Base-by-base conservation (phyloP, 2,888 invertebrate genomes). In the Tuberolachnus salignus region DNA sequence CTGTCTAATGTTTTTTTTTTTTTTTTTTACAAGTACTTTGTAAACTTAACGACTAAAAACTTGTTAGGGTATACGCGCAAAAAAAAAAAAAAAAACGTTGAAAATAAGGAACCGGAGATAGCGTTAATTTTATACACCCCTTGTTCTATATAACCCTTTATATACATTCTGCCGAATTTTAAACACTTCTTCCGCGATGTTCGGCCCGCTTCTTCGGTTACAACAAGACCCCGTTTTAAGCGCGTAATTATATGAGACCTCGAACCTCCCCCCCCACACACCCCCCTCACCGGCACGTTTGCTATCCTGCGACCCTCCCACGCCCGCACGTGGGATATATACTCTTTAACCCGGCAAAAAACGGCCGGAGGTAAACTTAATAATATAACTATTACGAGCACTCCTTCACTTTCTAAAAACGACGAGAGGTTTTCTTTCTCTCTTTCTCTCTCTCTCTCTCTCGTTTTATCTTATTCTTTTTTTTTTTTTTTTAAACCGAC, bases 91-190 rank as follows among this genome's bases (percentile, higher is more conserved):
- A 55, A 67, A 16, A 67, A 67, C 69, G 59, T 59, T 42, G 69
- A 69, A 69, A 69, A 69, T 69, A 69, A 78, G 78, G 69, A 78
- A 78, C 78, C 69, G 78, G 78, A 78, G 78, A 78, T 78, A 78
- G 69, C 78, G 69, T 69, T 78, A 78, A 78, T 78, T 78, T 78
- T 78, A 78, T 69, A 78, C 78, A 78, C 69, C 67, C 67, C 78
- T 69, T 51, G 19, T 67, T 34, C 66, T 4, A 34, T 34, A 34
- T 57, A 74, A 74, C 78, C 78, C 69, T 78, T 78, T 69, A 69
- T 34, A 34, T 34, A 34, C 78, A 42, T 78, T 69, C 51, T 51
- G 59, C 78, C 78, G 78, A 78, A 78, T 78, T 69, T 78, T 78
- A 78, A 78, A 78, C 69, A 69, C 73, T 78, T 75, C 73, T 64